Conservation (phyloP, 2,888 invertebrate genomes). For the Tridacna crocea region DNA sequence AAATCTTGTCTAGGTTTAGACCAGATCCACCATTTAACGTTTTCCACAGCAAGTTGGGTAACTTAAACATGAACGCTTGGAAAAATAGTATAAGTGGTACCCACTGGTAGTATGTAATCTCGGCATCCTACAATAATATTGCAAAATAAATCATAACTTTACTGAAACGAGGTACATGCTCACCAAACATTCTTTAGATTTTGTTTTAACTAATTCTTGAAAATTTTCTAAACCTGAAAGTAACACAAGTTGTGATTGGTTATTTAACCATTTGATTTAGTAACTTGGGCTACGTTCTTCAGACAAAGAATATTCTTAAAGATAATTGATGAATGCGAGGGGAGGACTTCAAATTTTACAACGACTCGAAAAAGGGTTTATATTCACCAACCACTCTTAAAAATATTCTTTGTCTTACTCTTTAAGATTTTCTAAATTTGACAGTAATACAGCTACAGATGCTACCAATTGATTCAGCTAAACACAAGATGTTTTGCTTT, state of each 20-base stretch:
- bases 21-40: constrained; percentile 56
- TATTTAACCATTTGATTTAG: no score
- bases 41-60: constrained; percentile 62
- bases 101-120: constrained; percentile 72
- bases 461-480: no score
- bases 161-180: background rate
- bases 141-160: background rate
- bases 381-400: background rate
- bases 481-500: no score
- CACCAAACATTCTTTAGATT: background rate
- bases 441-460: no score
- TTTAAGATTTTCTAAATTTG: background rate
- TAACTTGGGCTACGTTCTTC: no score
- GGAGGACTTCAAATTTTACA: no score
- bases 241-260: no score
- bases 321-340: no score
- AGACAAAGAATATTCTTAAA: no score
- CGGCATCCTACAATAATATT: constrained; percentile 47
- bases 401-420: no score
- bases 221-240: background rate
- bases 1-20: constrained; percentile 57
- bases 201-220: background rate
- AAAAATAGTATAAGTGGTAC: constrained; percentile 70
- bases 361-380: no score
- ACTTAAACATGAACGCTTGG: constrained; percentile 63